Conservation (phyloP, 2,113 vertebrate genomes). For the Hydrolagus affinis region DNA sequence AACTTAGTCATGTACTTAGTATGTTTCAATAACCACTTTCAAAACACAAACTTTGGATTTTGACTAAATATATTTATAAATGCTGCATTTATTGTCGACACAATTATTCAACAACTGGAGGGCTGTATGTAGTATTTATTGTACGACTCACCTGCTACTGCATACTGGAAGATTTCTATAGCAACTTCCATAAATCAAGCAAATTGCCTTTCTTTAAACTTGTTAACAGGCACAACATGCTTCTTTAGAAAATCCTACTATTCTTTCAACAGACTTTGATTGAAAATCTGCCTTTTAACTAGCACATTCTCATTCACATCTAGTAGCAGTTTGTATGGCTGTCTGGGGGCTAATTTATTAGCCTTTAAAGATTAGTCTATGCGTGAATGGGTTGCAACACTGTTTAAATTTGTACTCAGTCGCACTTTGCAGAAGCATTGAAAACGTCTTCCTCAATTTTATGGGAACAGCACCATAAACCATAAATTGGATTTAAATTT, state of each 20-base stretch:
- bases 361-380: slow-evolving; percentile 77
- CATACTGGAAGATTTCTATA: slow-evolving; percentile 67
- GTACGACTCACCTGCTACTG: slow-evolving; percentile 64
- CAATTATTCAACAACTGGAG: background rate
- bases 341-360: slow-evolving; percentile 82
- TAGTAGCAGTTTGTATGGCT: slow-evolving; percentile 87
- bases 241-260: slow-evolving; percentile 82
- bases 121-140: slow-evolving; percentile 49
- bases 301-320: slow-evolving; percentile 76
- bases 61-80: background rate
- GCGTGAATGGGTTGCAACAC: slow-evolving; percentile 70
- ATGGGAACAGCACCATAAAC: background rate
- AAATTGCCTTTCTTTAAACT: slow-evolving; percentile 85
- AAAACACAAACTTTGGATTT: too few species aligned
- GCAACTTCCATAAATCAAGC: slow-evolving; percentile 83
- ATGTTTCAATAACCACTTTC: background rate
- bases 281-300: slow-evolving; percentile 80
- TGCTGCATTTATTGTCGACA: background rate
- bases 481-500: background rate
- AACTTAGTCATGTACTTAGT: background rate
- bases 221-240: slow-evolving; percentile 94
- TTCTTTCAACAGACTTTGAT: slow-evolving; percentile 92
- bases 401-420: slow-evolving; percentile 75
- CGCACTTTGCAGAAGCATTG: slow-evolving; percentile 56
- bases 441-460: slow-evolving; percentile 50